Base-by-base conservation (phyloP, 2,113 vertebrate species). In the Ranitomeya variabilis region DNA sequence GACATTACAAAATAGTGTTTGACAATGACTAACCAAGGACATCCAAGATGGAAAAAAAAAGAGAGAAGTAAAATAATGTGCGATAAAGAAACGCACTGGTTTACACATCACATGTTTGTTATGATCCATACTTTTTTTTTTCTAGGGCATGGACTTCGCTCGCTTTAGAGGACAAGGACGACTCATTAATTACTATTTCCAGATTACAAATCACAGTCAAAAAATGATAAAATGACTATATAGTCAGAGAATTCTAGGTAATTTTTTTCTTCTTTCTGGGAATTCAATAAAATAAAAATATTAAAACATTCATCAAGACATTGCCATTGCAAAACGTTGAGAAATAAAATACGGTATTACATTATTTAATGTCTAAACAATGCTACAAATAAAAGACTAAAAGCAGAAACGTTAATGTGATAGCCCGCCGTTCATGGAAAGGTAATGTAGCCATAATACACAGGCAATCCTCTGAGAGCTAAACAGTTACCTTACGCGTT, bases 1-100 rank as follows among this genome's bases (percentile, higher is more conserved):
- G 87, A 89, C 80, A 79, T 89, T 85, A 89, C 87, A 89, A 89
- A 89, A 88, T 88, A 83, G 60, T 83, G 87, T 88, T 88, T 83
- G 87, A 84, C 87, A 88, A 89, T 79, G 82, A 89, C 87, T 85
- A 79, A 84, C 81, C 87, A 89, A 89, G 87, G 87, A 85, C 87
- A 89, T 85, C 45, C 69, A 62, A 45, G 67, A 76, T 67, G 57
- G 69, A 78, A 88, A 83, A 69, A 87, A 80, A 37, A 69, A 55
- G 52, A 57, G 51, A 81, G 59, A 45, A 51, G 54, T 12, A 31
- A 92, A 91, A 89, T 64, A 73, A 21, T 57, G 55, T 13, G 60
- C 37, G 71, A 84, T 89, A 84, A 84, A 77, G 87, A 66, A 31
- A 26, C 16, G 74, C 60, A 31, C 15, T 23, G 60, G 15, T 54